phyloP scores from a whole-genome alignment of 2,888 invertebrate species.

The Tetragonula carbonaria region DNA sequence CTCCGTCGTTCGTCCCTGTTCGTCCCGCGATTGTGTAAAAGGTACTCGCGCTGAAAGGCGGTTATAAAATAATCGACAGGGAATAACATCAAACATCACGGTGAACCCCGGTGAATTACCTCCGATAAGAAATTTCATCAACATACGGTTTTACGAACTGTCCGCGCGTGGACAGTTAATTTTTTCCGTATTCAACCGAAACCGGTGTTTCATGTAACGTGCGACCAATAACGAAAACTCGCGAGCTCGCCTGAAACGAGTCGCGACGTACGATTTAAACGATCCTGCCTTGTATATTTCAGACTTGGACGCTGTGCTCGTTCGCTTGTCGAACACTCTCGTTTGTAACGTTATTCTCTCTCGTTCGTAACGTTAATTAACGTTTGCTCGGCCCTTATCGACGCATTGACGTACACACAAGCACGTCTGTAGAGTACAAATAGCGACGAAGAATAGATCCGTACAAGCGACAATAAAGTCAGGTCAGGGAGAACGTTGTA shows the following conservation, averaged over 20 bases:
- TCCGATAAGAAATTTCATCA: slow-evolving; percentile 15
- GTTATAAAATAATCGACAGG: slow-evolving; percentile 3
- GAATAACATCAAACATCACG: slow-evolving; percentile 1
- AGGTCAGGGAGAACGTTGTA: slow-evolving; percentile 20
- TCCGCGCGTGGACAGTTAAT: background rate
- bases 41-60: background rate
- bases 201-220: background rate
- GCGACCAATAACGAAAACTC: background rate
- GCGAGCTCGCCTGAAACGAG: background rate
- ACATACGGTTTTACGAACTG: background rate
- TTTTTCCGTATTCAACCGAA: background rate
- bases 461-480: slow-evolving; percentile 34
- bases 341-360: too few species aligned
- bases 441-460: background rate
- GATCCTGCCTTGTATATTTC: slow-evolving; percentile 19
- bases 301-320: background rate
- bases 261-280: slow-evolving; percentile 19
- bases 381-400: slow-evolving; percentile 3
- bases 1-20: background rate
- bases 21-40: background rate
- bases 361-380: slow-evolving; percentile 37
- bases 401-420: background rate
- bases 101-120: background rate
- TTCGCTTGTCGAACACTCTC: background rate
- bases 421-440: too few species aligned